These are phyloP conservation scores for Bryconaethiops microstoma DNA, from an alignment of 2,797 vertebrate species.

Conservation along the genomic window DNA sequence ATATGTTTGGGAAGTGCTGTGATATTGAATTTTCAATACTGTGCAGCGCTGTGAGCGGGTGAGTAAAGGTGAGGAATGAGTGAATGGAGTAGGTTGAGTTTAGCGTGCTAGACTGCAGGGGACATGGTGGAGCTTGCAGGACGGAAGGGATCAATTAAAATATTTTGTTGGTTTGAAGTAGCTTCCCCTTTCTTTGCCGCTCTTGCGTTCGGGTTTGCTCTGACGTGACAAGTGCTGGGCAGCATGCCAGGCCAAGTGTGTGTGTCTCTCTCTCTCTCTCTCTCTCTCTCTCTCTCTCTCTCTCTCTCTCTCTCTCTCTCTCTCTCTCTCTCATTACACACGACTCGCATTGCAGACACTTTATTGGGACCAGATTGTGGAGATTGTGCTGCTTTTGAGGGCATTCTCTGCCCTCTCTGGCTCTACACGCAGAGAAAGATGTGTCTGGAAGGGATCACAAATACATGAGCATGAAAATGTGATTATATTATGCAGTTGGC, in stretches of 20 bases:
- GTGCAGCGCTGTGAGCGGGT: background rate
- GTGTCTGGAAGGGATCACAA: constrained; percentile 11
- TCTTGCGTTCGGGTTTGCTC: constrained; percentile 60
- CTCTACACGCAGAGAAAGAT: background rate
- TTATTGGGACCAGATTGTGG: constrained; percentile 65
- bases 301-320: no score
- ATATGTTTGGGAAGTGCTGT: background rate
- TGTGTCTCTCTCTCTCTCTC: background rate
- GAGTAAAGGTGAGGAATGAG: background rate
- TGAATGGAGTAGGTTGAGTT: background rate
- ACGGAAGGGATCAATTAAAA: constrained; percentile 62
- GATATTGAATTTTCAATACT: background rate
- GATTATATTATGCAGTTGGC: constrained; percentile 33
- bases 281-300: no score
- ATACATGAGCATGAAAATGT: constrained; percentile 16
- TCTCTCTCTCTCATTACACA: constrained; percentile 60
- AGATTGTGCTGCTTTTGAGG: constrained; percentile 54
- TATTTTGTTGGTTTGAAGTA: constrained; percentile 60
- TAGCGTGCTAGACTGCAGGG: constrained; percentile 11
- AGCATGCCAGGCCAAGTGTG: constrained; percentile 70
- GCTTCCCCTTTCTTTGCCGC: constrained; percentile 49
- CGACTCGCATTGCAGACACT: constrained; percentile 67
- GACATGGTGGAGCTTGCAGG: constrained; percentile 41
- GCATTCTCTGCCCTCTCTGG: background rate
- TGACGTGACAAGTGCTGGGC: constrained; percentile 79